Evolutionary conservation across 2,113 vertebrate species (phyloP), one percentile per base, ranked within the genome.

Genomic region (Anas platyrhynchos): DNA sequence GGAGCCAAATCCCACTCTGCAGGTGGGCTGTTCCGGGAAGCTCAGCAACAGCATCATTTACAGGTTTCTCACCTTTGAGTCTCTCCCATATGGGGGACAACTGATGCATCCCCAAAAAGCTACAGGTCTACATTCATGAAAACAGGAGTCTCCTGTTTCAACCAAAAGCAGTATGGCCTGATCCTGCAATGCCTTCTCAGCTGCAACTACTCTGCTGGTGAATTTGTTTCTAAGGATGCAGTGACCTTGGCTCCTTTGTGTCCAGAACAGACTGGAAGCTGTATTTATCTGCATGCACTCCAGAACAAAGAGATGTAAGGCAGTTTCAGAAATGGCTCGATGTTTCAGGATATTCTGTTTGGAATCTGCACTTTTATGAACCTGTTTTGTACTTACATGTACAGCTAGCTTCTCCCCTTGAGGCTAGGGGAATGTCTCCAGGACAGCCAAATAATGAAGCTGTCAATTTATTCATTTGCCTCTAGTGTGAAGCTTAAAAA

Each of bases 401-500:
- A 7, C 58, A 79, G 44, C 29, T 77, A 65, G 46, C 21, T 91
- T 44, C 67, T n/a, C 48, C 86, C 32, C 80, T 43, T 59, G 62
- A 88, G 65, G 32, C 21, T 8, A 71, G 32, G 29, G 62, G 73
- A 68, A 72, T 71, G 56, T 73, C 80, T 90, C 67, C 43, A 50
- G 72, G 78, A 61, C 59, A 89, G 71, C 17, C 78, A 68, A 69
- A 72, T 94, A 96, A 94, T 75, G 86, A 93, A 91, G 87, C 38
- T 66, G 62, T 96, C 89, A 85, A 50, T 94, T 84, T 91, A 91
- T 88, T 86, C 66, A n/a, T 83, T 80, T 82, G 34, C 78, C 25
- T 46, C 58, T 83, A 61, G 56, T 38, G 31, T 55, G 73, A 72
- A 90, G 83, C 50, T 92, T 89, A 94, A 92, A 96, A 95, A 89